Evolutionary conservation across 2,113 vertebrate genomes (phyloP).

Genomic region (Mirounga angustirostris): DNA sequence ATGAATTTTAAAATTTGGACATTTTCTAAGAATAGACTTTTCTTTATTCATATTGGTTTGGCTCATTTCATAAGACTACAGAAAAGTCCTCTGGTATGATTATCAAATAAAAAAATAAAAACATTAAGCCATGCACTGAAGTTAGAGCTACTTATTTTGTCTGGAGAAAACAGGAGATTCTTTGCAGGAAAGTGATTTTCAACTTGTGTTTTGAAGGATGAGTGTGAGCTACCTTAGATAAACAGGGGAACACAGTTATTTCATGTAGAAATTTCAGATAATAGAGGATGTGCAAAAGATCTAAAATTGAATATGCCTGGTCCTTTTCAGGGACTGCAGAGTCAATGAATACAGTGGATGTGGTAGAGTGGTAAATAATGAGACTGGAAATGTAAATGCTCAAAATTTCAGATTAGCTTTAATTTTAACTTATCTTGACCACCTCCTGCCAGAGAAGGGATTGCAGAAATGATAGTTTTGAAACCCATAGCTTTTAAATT

Average conservation of each 20-base stretch:
- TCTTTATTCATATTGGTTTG: neutral
- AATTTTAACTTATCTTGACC: neutral
- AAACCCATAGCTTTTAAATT: neutral
- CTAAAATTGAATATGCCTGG: neutral
- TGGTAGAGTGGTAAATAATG: too few species aligned
- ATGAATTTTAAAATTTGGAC: neutral
- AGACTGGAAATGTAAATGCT: neutral
- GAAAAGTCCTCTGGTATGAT: neutral
- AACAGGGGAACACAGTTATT: neutral
- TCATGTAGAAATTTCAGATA: neutral
- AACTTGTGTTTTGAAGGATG: neutral
- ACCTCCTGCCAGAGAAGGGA: neutral
- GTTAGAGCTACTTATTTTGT: neutral
- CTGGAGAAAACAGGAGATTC: neutral
- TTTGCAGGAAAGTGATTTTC: neutral
- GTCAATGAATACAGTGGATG: neutral
- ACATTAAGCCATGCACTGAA: neutral
- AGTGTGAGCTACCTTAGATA: neutral
- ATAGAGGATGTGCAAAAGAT: neutral
- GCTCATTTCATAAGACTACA: neutral
- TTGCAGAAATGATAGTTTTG: neutral
- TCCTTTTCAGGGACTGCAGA: neutral
- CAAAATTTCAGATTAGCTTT: neutral
- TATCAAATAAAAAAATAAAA: conserved; percentile 26
- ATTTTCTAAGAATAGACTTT: neutral